A percentile compares a stretch with the other conserved stretches of the same genome.
Conservation (phyloP, 2,113 vertebrate genomes). For the Isurus oxyrinchus region DNA sequence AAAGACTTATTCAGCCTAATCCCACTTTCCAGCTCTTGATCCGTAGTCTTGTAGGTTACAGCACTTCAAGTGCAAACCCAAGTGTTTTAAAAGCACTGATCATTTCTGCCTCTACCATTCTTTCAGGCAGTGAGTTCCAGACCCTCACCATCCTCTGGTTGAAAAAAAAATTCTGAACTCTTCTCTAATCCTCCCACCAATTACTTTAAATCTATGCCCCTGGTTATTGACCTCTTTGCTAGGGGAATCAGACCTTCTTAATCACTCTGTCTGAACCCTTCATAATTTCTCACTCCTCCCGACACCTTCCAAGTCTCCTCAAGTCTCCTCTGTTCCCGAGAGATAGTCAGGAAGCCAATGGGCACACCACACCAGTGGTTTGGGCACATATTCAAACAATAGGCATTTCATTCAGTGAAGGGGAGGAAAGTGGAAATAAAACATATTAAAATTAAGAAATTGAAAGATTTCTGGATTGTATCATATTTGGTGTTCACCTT, state of each 20-base stretch:
- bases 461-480: not conserved
- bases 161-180: not conserved
- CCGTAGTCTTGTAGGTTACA: not conserved
- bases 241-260: not conserved
- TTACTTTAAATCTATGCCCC: not conserved
- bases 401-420: not conserved
- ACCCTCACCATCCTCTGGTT: not conserved
- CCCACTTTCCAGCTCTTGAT: not conserved
- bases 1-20: not conserved
- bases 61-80: not conserved
- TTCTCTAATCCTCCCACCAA: not conserved
- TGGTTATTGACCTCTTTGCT: not conserved
- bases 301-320: too few relatives aligned
- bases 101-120: not conserved
- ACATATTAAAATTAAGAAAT: not conserved
- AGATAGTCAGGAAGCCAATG: not conserved
- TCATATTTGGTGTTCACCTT: not conserved
- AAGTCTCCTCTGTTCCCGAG: not conserved
- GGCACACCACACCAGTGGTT: not conserved
- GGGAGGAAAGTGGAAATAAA: not conserved
- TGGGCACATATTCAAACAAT: not conserved
- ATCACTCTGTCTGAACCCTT: not conserved
- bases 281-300: not conserved
- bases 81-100: not conserved
- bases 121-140: not conserved